Base-by-base conservation (phyloP, 2,888 invertebrate genomes). In the Zaprionus lineosus region DNA sequence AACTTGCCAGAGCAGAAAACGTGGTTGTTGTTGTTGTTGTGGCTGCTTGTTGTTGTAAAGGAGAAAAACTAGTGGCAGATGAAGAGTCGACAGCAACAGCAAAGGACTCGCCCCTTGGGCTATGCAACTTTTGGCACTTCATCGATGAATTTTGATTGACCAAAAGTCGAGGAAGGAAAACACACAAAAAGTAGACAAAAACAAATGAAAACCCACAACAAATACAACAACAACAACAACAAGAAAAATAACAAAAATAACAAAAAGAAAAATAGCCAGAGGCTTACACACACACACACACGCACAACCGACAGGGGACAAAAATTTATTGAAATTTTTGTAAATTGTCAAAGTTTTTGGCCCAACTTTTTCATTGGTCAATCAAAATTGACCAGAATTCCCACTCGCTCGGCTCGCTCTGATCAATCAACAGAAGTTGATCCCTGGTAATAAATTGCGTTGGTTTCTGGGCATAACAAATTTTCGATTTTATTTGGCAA, bases 141-240 rank as follows among this genome's bases (percentile, higher is more conserved):
- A 71, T 58, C 59, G 71, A 59, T 66, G 72, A 61, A 47, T 61
- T 70, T 67, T 70, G 70, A 70, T 70, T 70, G 70, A 70, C 70
- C 61, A 57, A 33, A 44, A 18, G 19, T 5, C 29, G 1, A 33
- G 9, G 5, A n/a, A n/a, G n/a, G n/a, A n/a, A n/a, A n/a, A n/a
- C n/a, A 41, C n/a, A 8, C 43, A 40, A 58, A 58, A 29, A 44
- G n/a, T 5, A 18, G 14, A 7, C 2, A 24, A 29, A 31, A 12
- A 6, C 6, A 43, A 36, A 26, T 18, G 37, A 41, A 51, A 43
- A 39, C 26, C 31, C 37, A 39, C 31, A 65, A 29, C 21, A 33
- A 36, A 33, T 37, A 52, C 7, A 29, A 12, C 4, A 15, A 37
- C 41, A 15, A 26, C 9, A 33, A 34, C 8, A 16, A 26, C 33